phyloP scores from a whole-genome alignment of 2,797 vertebrate species.

The Aeoliscus strigatus region DNA sequence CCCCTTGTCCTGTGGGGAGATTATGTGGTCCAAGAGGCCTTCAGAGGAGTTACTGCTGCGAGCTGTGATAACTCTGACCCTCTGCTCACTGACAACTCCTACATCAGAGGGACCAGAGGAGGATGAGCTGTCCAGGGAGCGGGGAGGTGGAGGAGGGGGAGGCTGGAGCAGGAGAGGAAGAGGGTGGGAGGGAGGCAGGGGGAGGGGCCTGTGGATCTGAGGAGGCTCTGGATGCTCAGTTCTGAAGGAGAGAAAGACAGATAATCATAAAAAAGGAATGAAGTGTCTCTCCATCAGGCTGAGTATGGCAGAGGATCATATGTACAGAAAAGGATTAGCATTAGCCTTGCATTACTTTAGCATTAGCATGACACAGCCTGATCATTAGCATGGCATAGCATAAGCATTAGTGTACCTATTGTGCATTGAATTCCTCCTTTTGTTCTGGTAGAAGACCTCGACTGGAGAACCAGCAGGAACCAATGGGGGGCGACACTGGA shows the following conservation, averaged over 20 bases:
- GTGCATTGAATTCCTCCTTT: slow-evolving; percentile 74
- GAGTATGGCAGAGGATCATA: too few species aligned
- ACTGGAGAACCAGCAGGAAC: slow-evolving; percentile 57
- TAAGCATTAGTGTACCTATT: slow-evolving; percentile 35
- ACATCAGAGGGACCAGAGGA: slow-evolving; percentile 35
- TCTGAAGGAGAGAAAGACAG: slow-evolving; percentile 25
- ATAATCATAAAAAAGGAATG: background rate
- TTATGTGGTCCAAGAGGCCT: slow-evolving; percentile 68
- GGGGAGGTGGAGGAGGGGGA: slow-evolving; percentile 9
- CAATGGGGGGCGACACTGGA: slow-evolving; percentile 57
- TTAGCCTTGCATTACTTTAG: too few species aligned
- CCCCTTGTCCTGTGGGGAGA: slow-evolving; percentile 31
- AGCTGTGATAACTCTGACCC: slow-evolving; percentile 34
- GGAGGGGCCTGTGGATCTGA: slow-evolving; percentile 35
- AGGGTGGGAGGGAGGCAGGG: slow-evolving; percentile 18
- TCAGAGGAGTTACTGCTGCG: slow-evolving; percentile 82
- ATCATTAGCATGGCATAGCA: too few species aligned
- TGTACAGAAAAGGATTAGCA: too few species aligned
- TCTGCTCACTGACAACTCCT: slow-evolving; percentile 3
- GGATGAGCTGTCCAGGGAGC: slow-evolving; percentile 52
- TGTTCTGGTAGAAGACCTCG: slow-evolving; percentile 78
- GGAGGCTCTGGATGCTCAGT: slow-evolving; percentile 24
- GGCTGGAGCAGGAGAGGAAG: slow-evolving; percentile 10
- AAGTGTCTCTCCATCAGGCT: too few species aligned
- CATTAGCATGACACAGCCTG: too few species aligned